phyloP scores from a whole-genome alignment of 2,888 invertebrate genomes.

The Dicranocentrus wangi region DNA sequence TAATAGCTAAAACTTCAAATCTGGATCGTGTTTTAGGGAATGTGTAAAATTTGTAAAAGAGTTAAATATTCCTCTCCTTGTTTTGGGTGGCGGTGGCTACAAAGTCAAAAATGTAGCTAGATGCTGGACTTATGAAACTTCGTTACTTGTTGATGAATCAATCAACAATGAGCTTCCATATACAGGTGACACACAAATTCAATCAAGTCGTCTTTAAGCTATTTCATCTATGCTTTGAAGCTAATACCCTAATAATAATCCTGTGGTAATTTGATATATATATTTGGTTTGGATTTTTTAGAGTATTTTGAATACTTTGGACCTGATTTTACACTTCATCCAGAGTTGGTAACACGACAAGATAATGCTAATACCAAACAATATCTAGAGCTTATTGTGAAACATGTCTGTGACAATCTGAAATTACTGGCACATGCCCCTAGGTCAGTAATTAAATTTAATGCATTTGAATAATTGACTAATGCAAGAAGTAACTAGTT shows the following conservation, averaged over 20 bases:
- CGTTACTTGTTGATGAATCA: conserved; percentile 91
- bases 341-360: conserved; percentile 88
- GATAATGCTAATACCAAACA: conserved; percentile 97
- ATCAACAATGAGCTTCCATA: conserved; percentile 96
- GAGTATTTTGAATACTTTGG: conserved; percentile 98
- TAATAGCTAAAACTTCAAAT: no score
- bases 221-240: no score
- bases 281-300: conserved; percentile 41
- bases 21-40: no score
- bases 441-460: conserved; percentile 76
- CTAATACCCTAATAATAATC: no score
- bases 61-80: conserved; percentile 91
- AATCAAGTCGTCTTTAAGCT: no score
- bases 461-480: conserved; percentile 9
- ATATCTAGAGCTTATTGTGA: conserved; percentile 92
- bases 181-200: conserved; percentile 79
- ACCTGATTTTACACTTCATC: conserved; percentile 96
- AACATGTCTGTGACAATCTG: conserved; percentile 91
- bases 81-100: conserved; percentile 87
- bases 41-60: conserved; percentile 97
- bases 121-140: conserved; percentile 99
- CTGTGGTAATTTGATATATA: no score
- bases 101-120: conserved; percentile 90
- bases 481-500: background rate
- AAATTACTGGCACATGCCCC: conserved; percentile 95